Evolutionary conservation across 1,140 invertebrate genomes (phyloP).

Genomic region (Drosophila seguyi): DNA sequence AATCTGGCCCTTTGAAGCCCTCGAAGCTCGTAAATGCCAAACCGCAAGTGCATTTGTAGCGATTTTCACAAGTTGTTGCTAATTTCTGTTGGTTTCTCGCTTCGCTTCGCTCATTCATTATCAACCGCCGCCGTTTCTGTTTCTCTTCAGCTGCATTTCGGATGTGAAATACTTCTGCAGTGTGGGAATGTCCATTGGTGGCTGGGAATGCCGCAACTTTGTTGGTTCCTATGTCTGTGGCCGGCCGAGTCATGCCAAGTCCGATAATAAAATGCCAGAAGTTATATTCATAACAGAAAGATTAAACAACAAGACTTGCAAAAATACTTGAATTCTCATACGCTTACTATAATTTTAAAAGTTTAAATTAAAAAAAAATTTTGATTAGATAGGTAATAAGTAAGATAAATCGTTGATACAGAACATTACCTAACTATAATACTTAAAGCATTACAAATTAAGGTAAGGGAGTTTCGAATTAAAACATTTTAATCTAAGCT

Average conservation of each 20-base stretch:
- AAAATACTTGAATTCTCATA: neutral
- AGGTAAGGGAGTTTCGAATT: too few species aligned
- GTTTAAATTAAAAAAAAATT: too few species aligned
- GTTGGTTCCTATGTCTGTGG: constrained; percentile 12
- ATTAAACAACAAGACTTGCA: neutral
- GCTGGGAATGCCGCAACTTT: constrained; percentile 27
- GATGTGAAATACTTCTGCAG: constrained; percentile 72
- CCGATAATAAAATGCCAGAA: constrained; percentile 6
- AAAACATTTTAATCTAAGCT: neutral
- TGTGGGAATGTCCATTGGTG: constrained; percentile 64
- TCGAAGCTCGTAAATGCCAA: constrained; percentile 71
- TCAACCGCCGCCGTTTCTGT: constrained; percentile 35
- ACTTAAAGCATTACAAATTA: too few species aligned
- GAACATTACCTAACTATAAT: neutral
- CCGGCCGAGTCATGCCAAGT: constrained; percentile 9
- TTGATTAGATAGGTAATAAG: too few species aligned
- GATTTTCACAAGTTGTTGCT: constrained; percentile 79
- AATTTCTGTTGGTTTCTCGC: constrained; percentile 78
- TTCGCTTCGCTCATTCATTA: constrained; percentile 64
- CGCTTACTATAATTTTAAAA: too few species aligned
- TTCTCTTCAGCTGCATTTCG: constrained; percentile 50
- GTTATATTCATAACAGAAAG: neutral
- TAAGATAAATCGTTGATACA: too few species aligned
- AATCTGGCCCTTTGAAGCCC: constrained; percentile 55
- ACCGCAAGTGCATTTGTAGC: constrained; percentile 81